Percentiles rank a stretch among this genome's conserved stretches.
These are phyloP conservation scores for Bugula neritina DNA, from an alignment of 2,888 invertebrate species.

Conservation along the genomic window DNA sequence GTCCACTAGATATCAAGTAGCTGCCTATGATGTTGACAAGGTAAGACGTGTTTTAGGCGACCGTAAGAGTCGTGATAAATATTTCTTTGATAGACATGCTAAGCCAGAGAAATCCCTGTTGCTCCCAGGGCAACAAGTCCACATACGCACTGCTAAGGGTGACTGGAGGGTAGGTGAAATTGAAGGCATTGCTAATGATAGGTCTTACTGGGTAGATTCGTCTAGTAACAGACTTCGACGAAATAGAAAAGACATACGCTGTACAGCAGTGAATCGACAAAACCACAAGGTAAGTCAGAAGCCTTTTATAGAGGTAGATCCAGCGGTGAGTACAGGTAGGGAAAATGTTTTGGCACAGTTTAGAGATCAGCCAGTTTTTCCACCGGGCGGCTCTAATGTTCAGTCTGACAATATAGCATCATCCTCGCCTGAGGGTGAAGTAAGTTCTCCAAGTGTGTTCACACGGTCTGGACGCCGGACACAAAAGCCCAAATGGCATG, in stretches of 20 bases:
- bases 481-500: too few species aligned
- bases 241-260: conserved; percentile 16
- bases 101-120: background rate
- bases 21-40: background rate
- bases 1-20: background rate
- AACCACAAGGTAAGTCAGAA: background rate
- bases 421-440: background rate
- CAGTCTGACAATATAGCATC: background rate
- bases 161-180: background rate
- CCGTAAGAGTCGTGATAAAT: background rate
- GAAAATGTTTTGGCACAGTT: background rate
- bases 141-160: background rate
- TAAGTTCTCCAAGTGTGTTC: background rate
- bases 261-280: background rate
- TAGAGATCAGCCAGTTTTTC: background rate
- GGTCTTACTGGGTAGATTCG: background rate
- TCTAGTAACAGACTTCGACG: background rate
- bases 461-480: background rate
- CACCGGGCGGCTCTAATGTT: background rate
- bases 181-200: background rate
- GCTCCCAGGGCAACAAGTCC: background rate
- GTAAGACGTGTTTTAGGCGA: background rate
- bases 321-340: background rate
- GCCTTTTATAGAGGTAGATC: background rate
- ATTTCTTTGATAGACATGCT: background rate